Base-by-base conservation (phyloP, 1,140 invertebrate genomes). In the Rhyacophila brunnea region DNA sequence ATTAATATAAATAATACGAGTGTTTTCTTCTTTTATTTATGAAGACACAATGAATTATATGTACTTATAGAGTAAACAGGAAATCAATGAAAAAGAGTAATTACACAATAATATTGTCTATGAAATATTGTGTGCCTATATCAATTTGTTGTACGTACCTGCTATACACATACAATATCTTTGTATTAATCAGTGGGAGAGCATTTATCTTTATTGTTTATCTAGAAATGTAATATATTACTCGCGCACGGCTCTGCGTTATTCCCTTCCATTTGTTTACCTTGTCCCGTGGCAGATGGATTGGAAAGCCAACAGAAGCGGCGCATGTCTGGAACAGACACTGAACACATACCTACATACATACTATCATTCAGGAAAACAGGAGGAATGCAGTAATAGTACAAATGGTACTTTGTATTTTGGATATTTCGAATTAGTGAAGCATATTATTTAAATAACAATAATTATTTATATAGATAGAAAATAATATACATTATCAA, bases 201-300 rank as follows among this genome's bases (percentile, higher is more conserved):
- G 50, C 54, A 52, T 62, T 57, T 57, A 52, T 20, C 34, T 56
- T 58, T 62, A 58, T 62, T 58, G 54, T 62, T 60, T 62, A 51
- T 54, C 34, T 17, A 28, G 13, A 40, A 40, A 32, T 45, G 14
- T 15, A 38, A 49, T 58, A 57, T 58, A 54, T 58, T 60, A 17
- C 38, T 49, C 52, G 38, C 46, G 50, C 32, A 49, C 49, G 19
- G 47, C 18, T 18, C 19, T 36, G 55, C 53, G 51, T 58, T 51
- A 46, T 51, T 51, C 54, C 47, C 15, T 32, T 42, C 48, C 55
- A 50, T 63, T 53, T 64, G 61, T 64, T 58, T 63, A 55, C 61
- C 57, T 54, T 64, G 61, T 64, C 61, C 55, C 45, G 40, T 46
- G 52, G 56, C 61, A 64, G 61, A 64, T 59, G 61, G 61, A 64